These are phyloP conservation scores for Tachystola acroxantha DNA, from an alignment of 2,888 invertebrate genomes.

Conservation along the genomic window DNA sequence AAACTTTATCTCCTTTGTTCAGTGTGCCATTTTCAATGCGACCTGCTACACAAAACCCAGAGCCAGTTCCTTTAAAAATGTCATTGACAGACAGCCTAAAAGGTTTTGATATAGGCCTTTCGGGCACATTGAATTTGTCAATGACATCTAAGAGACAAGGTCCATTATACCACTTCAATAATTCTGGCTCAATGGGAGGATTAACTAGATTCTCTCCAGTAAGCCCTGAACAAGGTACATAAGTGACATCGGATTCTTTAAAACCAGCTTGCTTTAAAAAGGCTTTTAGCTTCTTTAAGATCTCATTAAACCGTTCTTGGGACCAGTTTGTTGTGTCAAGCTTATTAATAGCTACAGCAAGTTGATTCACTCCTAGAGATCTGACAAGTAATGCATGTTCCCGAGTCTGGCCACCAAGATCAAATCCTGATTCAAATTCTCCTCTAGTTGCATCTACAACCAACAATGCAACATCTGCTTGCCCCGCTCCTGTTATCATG, in stretches of 20 bases:
- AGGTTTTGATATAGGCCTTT: constrained; percentile 91
- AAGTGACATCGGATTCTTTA: constrained; percentile 90
- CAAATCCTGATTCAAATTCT: constrained; percentile 99
- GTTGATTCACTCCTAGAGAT: constrained; percentile 91
- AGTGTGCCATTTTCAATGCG: constrained; percentile 94
- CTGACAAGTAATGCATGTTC: constrained; percentile 97
- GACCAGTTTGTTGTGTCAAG: constrained; percentile 98
- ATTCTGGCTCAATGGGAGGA: constrained; percentile 80
- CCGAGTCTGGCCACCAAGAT: constrained; percentile 97
- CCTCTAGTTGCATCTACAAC: constrained; percentile 98
- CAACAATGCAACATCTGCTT: constrained; percentile 97
- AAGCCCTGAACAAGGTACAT: constrained; percentile 97
- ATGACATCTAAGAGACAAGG: constrained; percentile 91
- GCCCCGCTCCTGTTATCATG: constrained; percentile 99
- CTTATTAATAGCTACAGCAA: constrained; percentile 98
- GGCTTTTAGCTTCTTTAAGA: constrained; percentile 86
- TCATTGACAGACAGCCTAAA: constrained; percentile 96
- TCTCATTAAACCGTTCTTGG: constrained; percentile 92
- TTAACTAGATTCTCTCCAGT: constrained; percentile 94
- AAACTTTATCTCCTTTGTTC: constrained; percentile 90
- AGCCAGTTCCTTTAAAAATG: constrained; percentile 94
- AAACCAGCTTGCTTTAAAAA: constrained; percentile 96
- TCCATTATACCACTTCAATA: constrained; percentile 89
- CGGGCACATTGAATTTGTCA: constrained; percentile 91
- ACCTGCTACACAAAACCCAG: constrained; percentile 94